Evolutionary conservation across 1,140 invertebrate species (phyloP), one percentile per base, ranked within the genome.

Genomic region (Trissolcus basalis): DNA sequence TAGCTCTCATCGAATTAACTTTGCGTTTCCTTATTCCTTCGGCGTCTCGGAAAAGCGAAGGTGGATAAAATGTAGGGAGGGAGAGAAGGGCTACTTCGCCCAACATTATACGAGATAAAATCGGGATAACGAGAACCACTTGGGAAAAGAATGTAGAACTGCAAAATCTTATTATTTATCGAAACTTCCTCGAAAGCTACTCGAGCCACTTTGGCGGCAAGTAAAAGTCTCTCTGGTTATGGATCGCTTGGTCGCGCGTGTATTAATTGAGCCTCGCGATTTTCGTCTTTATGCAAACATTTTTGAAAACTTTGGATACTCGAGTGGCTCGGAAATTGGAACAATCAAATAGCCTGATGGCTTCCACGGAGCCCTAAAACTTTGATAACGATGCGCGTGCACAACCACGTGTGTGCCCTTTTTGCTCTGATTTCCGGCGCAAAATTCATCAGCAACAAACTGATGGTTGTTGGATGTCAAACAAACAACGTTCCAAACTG

Each of bases 1-100:
- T 75, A 74, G 67, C 72, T 71, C 72, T 79, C 77, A 79, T 79
- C 73, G 73, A 79, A 76, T 79, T 77, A 76, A 79, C 68, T 76
- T 76, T 65, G 72, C 69, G 68, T 79, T 76, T 79, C 64, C 60
- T 76, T 77, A 77, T 77, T 77, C 74, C 68, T 77, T 71, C 74
- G 63, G 74, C 68, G 74, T 77, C 58, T 73, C 50, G 70, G 64
- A 27, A 65, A 70, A 65, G 60, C 65, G 68, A 71, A 69, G 70
- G 56, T 71, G 61, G 65, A 58, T 67, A 74, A 68, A 64, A 74
- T 77, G 77, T 63, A 49, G 77, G 45, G 48, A 67, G 51, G 61
- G 68, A 71, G 19, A 27, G 19, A 1, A 75, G 55, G 71, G 54
- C 64, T 71, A 76, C 72, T 76, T 76, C 71, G 43, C 15, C 56